Evolutionary conservation across 2,113 vertebrate genomes (phyloP), one percentile per base, ranked within the genome.

Genomic region (Phainopepla nitens): DNA sequence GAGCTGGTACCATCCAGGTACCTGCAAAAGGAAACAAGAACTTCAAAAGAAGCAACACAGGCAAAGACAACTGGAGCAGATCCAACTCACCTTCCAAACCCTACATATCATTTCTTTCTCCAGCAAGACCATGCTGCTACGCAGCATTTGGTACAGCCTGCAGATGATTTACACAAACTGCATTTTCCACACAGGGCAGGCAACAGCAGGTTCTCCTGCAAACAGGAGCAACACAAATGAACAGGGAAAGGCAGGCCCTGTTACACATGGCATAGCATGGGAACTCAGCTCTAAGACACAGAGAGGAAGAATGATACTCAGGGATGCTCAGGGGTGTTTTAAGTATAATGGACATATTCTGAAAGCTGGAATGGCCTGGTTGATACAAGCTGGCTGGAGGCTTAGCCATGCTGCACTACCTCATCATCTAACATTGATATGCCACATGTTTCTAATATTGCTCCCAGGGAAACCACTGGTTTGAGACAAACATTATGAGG

Each of bases 141-240:
- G 54, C 47, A 62, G 14, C 39, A 84, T 62, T 35, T 50, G 39
- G 42, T 49, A 42, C 6, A 33, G 23, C 11, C 42, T 54, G 33
- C 22, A 83, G 50, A 76, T 53, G 81, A 71, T 21, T 50, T 41
- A 25, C 36, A 45, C 13, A 61, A 87, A 25, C 14, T 35, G 31
- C 2, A 0, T 50, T 27, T 62, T 87, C 47, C n/a, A n/a, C 0
- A 0, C 39, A 42, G 41, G 28, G 45, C 22, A 41, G 35, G n/a
- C 8, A 86, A 5, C 24, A 42, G 45, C 23, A 69, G 42, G 10
- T 62, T 35, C 39, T 89, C 77, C 92, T 82, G 64, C 44, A 87
- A 86, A 65, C 19, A 81, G 47, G 31, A 87, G n/a, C 1, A 23
- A 27, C 23, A 57, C 21, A 78, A 73, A 80, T 12, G 21, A n/a